A percentile compares a stretch with the other conserved stretches of the same genome.
Evolutionary conservation across 2,888 invertebrate species (phyloP).

Genomic region (Agrochola circellaris): DNA sequence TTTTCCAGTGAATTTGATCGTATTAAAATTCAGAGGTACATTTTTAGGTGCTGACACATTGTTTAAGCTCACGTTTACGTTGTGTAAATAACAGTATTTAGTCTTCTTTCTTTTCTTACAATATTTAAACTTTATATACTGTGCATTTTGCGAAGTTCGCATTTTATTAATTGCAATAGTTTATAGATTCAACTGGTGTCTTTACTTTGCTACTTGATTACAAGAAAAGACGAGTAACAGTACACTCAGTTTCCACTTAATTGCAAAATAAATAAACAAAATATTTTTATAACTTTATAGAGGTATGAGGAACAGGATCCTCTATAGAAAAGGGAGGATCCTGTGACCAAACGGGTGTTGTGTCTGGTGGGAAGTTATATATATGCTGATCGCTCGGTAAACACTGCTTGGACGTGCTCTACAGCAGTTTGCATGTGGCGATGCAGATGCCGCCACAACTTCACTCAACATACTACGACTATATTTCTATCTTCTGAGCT

Average conservation of each 20-base stretch:
- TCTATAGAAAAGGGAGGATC: too few relatives aligned
- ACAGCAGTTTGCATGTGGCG: too few relatives aligned
- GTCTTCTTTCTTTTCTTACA: background rate
- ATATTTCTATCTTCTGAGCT: conserved; percentile 1
- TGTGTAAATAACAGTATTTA: too few relatives aligned
- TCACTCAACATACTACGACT: background rate
- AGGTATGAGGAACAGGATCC: too few relatives aligned
- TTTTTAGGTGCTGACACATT: background rate
- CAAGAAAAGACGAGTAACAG: background rate
- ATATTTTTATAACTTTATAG: background rate
- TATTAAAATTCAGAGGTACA: background rate
- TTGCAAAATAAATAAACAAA: conserved; percentile 31
- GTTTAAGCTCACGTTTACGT: background rate
- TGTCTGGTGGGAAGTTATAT: too few relatives aligned
- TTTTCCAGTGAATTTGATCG: background rate
- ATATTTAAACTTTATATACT: background rate
- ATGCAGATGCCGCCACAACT: too few relatives aligned
- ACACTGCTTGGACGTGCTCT: too few relatives aligned
- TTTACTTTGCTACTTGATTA: background rate
- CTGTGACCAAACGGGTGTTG: too few relatives aligned
- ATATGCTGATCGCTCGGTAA: too few relatives aligned
- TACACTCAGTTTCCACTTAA: conserved; percentile 1
- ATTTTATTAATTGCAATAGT: background rate
- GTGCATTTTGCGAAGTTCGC: background rate
- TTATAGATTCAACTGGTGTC: background rate